Conservation (phyloP, 2,113 vertebrate genomes). For the Polypterus bichir region DNA sequence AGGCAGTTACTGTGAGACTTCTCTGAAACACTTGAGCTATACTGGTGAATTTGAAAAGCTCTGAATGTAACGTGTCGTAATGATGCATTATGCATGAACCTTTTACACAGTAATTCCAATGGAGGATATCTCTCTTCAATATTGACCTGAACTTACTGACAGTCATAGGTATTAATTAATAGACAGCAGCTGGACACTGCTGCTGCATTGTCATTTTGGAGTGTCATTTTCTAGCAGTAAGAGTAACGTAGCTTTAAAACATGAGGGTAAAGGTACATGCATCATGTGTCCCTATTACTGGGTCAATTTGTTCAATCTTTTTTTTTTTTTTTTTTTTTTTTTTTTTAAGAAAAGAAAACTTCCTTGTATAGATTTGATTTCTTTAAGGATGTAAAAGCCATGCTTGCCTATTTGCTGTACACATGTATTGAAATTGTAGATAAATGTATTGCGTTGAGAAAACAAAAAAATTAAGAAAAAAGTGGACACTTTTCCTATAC, state of each 20-base stretch:
- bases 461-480: conserved; percentile 64
- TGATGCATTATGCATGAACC: conserved; percentile 73
- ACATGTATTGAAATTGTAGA: conserved; percentile 87
- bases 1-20: conserved; percentile 69
- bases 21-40: conserved; percentile 50
- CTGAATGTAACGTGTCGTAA: conserved; percentile 69
- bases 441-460: conserved; percentile 74
- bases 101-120: conserved; percentile 57
- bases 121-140: conserved; percentile 29
- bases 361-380: conserved; percentile 69
- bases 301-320: conserved; percentile 70
- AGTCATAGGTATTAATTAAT: no score
- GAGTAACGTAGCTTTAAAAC: background rate
- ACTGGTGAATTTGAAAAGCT: conserved; percentile 47
- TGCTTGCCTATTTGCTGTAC: conserved; percentile 85
- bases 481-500: conserved; percentile 75
- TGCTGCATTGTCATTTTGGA: no score
- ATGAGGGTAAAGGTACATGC: conserved; percentile 68
- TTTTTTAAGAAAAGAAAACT: conserved; percentile 36
- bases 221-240: background rate
- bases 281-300: conserved; percentile 73
- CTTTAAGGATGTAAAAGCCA: conserved; percentile 90
- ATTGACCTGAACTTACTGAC: no score
- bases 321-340: conserved; percentile 65
- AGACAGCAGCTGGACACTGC: no score